Conservation (phyloP, 2,888 invertebrate genomes). For the Troides aeacus region DNA sequence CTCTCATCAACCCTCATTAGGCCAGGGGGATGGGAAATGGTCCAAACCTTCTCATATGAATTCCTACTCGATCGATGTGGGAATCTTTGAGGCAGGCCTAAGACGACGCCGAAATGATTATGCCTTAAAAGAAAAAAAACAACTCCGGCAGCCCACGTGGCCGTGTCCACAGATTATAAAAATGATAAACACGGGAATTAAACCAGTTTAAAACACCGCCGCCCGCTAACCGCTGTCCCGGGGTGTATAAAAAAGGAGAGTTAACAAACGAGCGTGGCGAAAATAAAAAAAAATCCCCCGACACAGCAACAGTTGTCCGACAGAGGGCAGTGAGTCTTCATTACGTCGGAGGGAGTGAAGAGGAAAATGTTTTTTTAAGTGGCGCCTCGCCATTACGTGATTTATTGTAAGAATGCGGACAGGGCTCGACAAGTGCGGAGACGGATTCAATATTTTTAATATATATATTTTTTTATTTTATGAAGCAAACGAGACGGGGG, state of each 20-base stretch:
- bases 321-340: conserved; percentile 41
- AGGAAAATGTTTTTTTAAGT: conserved; percentile 67
- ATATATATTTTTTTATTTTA: too few species aligned
- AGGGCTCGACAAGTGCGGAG: conserved; percentile 39
- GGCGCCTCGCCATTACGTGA: conserved; percentile 53
- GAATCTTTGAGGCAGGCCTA: too few species aligned
- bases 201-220: not conserved
- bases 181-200: not conserved
- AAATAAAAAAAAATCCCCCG: conserved; percentile 24
- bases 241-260: conserved; percentile 14
- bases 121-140: not conserved
- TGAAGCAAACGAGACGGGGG: too few species aligned
- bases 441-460: conserved; percentile 9
- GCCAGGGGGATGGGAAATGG: too few species aligned
- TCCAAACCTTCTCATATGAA: too few species aligned
- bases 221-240: not conserved
- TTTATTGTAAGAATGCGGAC: conserved; percentile 64
- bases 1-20: too few species aligned
- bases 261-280: conserved; percentile 6
- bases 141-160: not conserved
- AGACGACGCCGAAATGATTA: too few species aligned
- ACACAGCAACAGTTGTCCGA: conserved; percentile 31
- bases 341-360: conserved; percentile 44
- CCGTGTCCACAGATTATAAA: not conserved
- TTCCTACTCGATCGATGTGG: too few species aligned